These are phyloP conservation scores for Drosophila leonis DNA, from an alignment of 2,888 invertebrate species.

Conservation along the genomic window DNA sequence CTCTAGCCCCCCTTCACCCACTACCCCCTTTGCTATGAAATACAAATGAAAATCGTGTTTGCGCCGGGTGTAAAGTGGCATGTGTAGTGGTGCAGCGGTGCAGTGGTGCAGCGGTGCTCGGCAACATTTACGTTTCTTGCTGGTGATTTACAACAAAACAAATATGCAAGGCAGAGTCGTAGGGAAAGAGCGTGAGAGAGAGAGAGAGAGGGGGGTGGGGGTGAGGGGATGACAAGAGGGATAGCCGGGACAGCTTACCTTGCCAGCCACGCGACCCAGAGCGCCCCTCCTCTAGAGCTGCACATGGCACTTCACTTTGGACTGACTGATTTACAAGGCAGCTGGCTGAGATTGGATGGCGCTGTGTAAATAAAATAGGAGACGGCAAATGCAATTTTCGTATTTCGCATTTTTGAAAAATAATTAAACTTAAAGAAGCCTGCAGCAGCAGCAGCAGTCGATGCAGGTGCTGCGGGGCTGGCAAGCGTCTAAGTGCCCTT, in stretches of 20 bases:
- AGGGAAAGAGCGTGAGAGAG: not conserved
- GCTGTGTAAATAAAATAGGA: conserved; percentile 81
- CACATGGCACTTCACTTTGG: conserved; percentile 37
- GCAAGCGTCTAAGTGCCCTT: conserved; percentile 33
- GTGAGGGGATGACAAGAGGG: not conserved
- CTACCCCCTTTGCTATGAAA: conserved; percentile 43
- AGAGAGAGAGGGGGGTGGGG: not conserved
- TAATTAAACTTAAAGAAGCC: conserved; percentile 77
- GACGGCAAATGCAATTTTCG: conserved; percentile 79
- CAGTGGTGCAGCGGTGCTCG: conserved; percentile 29
- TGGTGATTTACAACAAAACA: conserved; percentile 83
- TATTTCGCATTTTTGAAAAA: conserved; percentile 78
- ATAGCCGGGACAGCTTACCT: conserved; percentile 52
- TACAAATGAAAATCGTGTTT: conserved; percentile 82
- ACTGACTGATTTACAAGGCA: conserved; percentile 82
- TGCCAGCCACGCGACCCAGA: conserved; percentile 30
- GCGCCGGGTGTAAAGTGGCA: conserved; percentile 79
- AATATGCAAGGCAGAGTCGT: conserved; percentile 60
- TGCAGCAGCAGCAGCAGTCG: conserved; percentile 13
- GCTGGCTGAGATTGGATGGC: conserved; percentile 81
- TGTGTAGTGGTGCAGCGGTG: conserved; percentile 69
- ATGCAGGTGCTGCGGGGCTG: not conserved
- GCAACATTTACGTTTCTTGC: conserved; percentile 69
- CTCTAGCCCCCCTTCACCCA: not conserved
- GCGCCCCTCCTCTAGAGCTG: not conserved